A percentile compares a stretch with the other conserved stretches of the same genome.
Conservation (phyloP, 2,113 vertebrate genomes). For the Nothoprocta perdicaria region DNA sequence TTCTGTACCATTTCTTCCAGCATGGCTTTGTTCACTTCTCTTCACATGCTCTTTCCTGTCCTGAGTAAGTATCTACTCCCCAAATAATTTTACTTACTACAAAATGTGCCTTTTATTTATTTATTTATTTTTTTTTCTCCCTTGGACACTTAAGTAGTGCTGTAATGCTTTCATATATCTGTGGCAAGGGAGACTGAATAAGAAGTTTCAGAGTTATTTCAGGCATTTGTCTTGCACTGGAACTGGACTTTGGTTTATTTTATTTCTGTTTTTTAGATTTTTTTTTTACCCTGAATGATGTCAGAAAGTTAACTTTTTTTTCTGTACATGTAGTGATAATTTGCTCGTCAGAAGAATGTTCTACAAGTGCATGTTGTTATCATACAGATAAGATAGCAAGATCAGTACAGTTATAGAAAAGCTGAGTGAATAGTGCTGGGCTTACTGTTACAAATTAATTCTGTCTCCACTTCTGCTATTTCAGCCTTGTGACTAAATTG, state of each 20-base stretch:
- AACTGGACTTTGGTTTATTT: neutral
- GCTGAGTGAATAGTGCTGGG: neutral
- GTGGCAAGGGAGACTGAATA: neutral
- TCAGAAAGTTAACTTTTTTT: neutral
- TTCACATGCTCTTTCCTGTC: neutral
- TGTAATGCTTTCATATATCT: neutral
- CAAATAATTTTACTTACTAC: neutral
- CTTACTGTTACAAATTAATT: neutral
- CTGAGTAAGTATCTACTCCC: neutral
- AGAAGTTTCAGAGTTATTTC: neutral
- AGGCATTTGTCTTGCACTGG: neutral
- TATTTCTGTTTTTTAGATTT: neutral
- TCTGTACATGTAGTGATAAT: neutral
- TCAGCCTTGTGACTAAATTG: neutral
- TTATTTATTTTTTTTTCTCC: neutral
- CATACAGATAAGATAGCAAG: neutral
- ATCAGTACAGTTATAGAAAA: neutral
- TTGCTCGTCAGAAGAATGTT: neutral
- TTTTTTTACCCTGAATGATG: neutral
- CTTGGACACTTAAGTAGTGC: neutral
- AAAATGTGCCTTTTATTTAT: neutral
- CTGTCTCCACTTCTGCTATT: neutral
- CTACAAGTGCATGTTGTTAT: neutral
- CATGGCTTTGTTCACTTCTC: neutral
- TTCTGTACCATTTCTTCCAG: neutral